Evolutionary conservation across 1,140 invertebrate genomes (phyloP), one percentile per base, ranked within the genome.

Genomic region (Caenorhabditis remanei): DNA sequence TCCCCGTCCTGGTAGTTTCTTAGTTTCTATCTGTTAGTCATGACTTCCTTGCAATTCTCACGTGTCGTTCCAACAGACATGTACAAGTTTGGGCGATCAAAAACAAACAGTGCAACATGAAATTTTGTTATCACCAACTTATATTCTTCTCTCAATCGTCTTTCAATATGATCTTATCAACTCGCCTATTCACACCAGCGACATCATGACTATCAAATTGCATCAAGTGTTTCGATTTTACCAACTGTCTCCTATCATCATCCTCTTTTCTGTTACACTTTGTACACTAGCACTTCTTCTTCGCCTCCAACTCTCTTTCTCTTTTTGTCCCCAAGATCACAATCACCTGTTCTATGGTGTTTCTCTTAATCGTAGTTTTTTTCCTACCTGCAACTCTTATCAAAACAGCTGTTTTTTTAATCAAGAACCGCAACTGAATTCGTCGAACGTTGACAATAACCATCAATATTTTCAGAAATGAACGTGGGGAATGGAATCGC

Each of bases 11-110:
- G 9, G 50, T 53, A 58, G 56, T 40, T 40, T 46, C 24, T 79
- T 50, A 13, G 9, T 53, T 53, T 21, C 46, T 24, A 50, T 53
- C 46, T 48, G 46, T 79, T 79, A 48, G 71, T 79, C 71, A 79
- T 79, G 71, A 79, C 71, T 79, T 79, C 71, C 71, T 79, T 24
- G 71, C 71, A 79, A 50, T 79, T 50, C 71, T 79, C 71, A 79
- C 71, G 71, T 79, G 71, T 50, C 71, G 46, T 19, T 50, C 71
- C 71, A 7, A 50, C n/a, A 79, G 71, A 79, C 71, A 79, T 79
- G 71, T 79, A 79, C 71, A 79, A 79, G 46, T 53, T 50, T 48
- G 46, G 46, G 46, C 14, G 71, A 79, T 79, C 71, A 50, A 50
- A 79, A 79, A 79, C 46, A 79, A 79, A 79, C 71, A 79, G 71